Evolutionary conservation across 2,888 invertebrate genomes (phyloP), one percentile per base, ranked within the genome.

Genomic region (Mechanitis mazaeus): DNA sequence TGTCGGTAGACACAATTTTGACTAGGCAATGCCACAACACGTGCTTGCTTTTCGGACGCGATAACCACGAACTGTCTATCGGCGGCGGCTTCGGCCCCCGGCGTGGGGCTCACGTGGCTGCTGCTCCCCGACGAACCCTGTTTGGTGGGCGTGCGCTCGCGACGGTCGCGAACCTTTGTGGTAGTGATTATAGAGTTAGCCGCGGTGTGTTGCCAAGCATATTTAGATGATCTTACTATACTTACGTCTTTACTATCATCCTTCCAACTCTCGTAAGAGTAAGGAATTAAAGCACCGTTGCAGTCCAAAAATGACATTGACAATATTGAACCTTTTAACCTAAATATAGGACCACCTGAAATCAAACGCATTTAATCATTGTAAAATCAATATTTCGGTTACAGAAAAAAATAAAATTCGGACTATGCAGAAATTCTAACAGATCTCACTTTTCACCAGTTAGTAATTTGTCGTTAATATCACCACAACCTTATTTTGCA

Each of bases 231-330:
- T 2, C 11, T 5, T 9, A 9, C 9, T 7, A 42, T 9, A 81
- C 84, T 87, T 71, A 91, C 90, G 70, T 94, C 94, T 85, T 92
- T 92, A 78, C 93, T 94, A 75, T 97, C 96, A 79, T 98, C 98
- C 83, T 93, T 95, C 98, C 98, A 99, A 74, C 95, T 93, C 86
- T 98, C 98, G 79, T 94, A 96, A 54, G 96, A 94, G 79, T 95
- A 95, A 65, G 96, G 96, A 80, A 98, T 95, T 73, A 98, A 92
- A 79, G 95, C 94, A 79, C 98, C 98, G 80, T 95, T 96, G 82
- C 96, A 96, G 92, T 99, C 98, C 83, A 99, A 92, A 91, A 99
- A 99, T 70, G 97, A 96, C 94, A 98, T 96, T 70, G 95, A 94
- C 77, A 98, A 91, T 79, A 99, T 96, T 80, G 97, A 94, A 76